Conservation (phyloP, 2,113 vertebrate genomes). For the Pipa parva region DNA sequence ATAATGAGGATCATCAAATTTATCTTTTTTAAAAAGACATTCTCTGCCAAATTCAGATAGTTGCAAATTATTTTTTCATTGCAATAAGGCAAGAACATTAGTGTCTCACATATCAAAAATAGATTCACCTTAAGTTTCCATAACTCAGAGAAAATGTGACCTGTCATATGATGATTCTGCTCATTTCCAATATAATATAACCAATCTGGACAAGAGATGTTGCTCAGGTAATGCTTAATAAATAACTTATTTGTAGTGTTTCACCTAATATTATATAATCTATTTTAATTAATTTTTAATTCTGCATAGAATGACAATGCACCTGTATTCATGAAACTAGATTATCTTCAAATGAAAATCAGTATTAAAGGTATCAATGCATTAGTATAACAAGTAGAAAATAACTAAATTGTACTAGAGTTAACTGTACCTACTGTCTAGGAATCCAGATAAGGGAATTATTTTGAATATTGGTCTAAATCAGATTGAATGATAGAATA, state of each 20-base stretch:
- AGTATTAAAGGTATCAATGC: no score
- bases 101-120: slow-evolving; percentile 36
- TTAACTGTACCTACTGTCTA: no score
- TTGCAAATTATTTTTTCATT: slow-evolving; percentile 36
- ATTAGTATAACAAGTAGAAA: no score
- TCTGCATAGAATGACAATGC: not conserved
- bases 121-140: slow-evolving; percentile 33
- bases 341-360: no score
- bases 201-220: slow-evolving; percentile 38
- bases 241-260: not conserved
- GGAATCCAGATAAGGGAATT: no score
- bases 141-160: slow-evolving; percentile 30
- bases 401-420: no score
- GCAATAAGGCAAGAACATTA: slow-evolving; percentile 30
- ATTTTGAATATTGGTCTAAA: no score
- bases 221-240: slow-evolving; percentile 1
- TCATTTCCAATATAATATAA: slow-evolving; percentile 26
- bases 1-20: slow-evolving; percentile 42
- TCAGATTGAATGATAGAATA: no score
- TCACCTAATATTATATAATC: not conserved
- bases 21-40: slow-evolving; percentile 31
- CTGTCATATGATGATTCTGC: slow-evolving; percentile 33
- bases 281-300: no score
- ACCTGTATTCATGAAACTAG: no score
- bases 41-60: slow-evolving; percentile 39